Base-by-base conservation (phyloP, 2,888 invertebrate genomes). In the Cheilosia vernalis region DNA sequence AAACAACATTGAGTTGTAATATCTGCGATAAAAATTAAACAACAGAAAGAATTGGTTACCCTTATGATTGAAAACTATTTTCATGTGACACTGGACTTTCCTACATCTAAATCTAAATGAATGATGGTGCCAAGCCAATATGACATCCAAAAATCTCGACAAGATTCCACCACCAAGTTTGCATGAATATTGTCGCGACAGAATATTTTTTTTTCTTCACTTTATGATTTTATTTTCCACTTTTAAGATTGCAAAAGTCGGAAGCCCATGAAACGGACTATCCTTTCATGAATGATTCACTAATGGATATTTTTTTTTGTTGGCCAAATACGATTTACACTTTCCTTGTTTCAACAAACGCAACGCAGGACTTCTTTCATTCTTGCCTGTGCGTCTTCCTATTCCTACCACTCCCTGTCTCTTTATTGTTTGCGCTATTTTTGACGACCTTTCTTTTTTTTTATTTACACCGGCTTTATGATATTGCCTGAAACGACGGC, bases 341-440 rank as follows among this genome's bases (percentile, higher is more conserved):
- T 77, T 78, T 82, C 70, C 19, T 69, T 21, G 15, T 27, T 56
- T 30, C 1, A 40, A 72, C 3, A 40, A 82, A 80, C 40, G 60
- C 37, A 13, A 47, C 42, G 49, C 66, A 78, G 3, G 49, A 63
- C 56, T 74, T 66, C 24, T 24, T 66, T 10, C 51, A 33, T 30
- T 37, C 33, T 40, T 24, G 64, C 15, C 33, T 42, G 60, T 60
- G 40, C 60, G 60, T 24, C 33, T 60, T 42, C 13, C 44, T n/a
- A 44, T 10, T 21, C 10, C 21, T 37, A 17, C 53, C 60, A 33
- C 67, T 24, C 67, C 47, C 19, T 53, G 47, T 44, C 73, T 49
- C 61, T 73, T 79, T 74, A 74, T 74, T 56, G 55, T 69, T 58
- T 66, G 77, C 42, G 67, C 72, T 73, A 83, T 83, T 83, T 83